phyloP scores from a whole-genome alignment of 2,888 invertebrate genomes.

The Terebella lapidaria region DNA sequence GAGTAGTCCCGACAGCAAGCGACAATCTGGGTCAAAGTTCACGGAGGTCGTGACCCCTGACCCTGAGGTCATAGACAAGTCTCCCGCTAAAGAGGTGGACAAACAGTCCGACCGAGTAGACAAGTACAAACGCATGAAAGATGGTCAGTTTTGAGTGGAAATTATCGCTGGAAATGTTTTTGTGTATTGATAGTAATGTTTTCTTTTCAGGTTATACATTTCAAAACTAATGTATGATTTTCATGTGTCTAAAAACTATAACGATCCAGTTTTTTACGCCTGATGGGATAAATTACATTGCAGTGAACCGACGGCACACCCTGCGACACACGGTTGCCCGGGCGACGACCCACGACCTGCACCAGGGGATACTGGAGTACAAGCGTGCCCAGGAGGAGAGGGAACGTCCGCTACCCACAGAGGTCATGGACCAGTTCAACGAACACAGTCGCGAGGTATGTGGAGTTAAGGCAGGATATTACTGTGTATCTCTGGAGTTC shows the following conservation, averaged over 20 bases:
- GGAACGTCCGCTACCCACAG: background rate
- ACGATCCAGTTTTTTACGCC: no score
- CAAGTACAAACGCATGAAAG: constrained; percentile 2
- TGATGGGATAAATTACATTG: background rate
- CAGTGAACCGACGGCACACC: constrained; percentile 10
- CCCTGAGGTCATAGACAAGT: no score
- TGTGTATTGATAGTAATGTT: background rate
- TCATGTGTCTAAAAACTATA: no score
- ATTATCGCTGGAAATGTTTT: background rate
- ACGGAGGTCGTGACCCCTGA: no score
- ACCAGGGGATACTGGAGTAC: constrained; percentile 17
- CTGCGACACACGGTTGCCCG: constrained; percentile 5
- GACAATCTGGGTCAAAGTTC: no score
- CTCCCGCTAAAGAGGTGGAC: background rate
- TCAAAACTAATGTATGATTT: no score
- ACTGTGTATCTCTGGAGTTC: no score
- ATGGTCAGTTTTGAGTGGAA: background rate
- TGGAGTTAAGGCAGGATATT: no score
- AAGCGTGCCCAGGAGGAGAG: background rate
- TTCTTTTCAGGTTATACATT: no score
- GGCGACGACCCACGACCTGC: constrained; percentile 16
- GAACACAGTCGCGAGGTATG: background rate
- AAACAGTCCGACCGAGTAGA: background rate
- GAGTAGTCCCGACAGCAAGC: no score
- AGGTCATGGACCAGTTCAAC: constrained; percentile 4